Evolutionary conservation across 2,113 vertebrate genomes (phyloP).

Genomic region (Silurus meridionalis): DNA sequence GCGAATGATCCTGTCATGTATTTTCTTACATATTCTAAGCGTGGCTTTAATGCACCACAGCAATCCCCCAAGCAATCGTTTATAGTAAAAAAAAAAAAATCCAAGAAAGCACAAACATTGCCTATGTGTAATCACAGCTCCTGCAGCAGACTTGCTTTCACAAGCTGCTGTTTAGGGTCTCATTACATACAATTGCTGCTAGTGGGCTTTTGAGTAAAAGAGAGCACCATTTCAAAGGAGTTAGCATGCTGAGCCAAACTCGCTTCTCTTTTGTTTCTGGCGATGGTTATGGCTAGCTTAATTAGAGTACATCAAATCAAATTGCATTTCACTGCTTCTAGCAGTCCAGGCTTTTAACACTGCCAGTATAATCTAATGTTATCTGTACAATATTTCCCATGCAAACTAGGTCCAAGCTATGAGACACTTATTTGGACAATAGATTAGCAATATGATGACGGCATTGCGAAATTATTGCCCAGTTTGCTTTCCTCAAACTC

Average conservation of each 20-base stretch:
- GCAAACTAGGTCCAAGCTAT: not conserved
- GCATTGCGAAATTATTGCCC: too few relatives aligned
- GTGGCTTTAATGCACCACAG: not conserved
- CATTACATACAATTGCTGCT: slow-evolving; percentile 10
- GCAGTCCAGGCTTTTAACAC: not conserved
- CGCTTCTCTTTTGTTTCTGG: not conserved
- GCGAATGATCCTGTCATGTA: not conserved
- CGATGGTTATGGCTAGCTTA: not conserved
- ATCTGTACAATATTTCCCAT: not conserved
- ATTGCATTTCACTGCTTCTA: not conserved
- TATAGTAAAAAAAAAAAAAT: not conserved
- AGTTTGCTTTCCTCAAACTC: too few relatives aligned
- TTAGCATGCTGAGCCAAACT: not conserved
- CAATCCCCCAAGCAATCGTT: not conserved
- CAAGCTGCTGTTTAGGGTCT: not conserved
- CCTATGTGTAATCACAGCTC: not conserved
- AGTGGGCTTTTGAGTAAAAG: not conserved
- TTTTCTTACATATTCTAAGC: not conserved
- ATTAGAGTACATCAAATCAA: not conserved
- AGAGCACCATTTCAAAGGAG: not conserved
- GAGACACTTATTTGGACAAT: not conserved
- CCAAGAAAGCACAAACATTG: not conserved
- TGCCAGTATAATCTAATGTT: not conserved
- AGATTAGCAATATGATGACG: too few relatives aligned
- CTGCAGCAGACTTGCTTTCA: not conserved